phyloP scores from a whole-genome alignment of 2,113 vertebrate genomes.

The Pedetes capensis region DNA sequence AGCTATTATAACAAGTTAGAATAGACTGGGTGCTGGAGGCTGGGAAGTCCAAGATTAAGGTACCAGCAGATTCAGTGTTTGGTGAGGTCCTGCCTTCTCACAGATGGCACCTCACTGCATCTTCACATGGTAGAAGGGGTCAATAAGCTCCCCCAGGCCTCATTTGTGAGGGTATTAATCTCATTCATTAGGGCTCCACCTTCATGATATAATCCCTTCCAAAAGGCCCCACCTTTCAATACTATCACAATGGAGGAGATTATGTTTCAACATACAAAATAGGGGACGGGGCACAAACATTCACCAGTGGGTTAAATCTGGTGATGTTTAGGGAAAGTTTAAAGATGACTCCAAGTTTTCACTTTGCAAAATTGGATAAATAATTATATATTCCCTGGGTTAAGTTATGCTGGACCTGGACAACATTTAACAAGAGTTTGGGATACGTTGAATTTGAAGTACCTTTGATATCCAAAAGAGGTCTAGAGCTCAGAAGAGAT shows the following conservation, averaged over 20 bases:
- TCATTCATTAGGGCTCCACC: not conserved
- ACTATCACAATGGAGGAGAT: not conserved
- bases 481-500: not conserved
- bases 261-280: not conserved
- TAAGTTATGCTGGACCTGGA: not conserved
- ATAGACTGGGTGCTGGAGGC: not conserved
- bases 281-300: not conserved
- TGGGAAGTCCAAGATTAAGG: not conserved
- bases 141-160: not conserved
- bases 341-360: not conserved
- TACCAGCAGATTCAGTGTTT: not conserved
- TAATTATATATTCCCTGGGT: not conserved
- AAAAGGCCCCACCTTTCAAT: not conserved
- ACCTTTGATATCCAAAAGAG: not conserved
- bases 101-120: not conserved
- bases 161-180: not conserved
- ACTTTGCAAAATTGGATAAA: conserved; percentile 11
- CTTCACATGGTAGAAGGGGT: not conserved
- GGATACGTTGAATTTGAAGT: not conserved
- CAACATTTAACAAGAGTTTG: not conserved
- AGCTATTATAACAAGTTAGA: not conserved
- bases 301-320: not conserved
- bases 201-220: not conserved
- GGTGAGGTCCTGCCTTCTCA: not conserved
- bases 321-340: not conserved